Base-by-base conservation (phyloP, 2,888 invertebrate genomes). In the Trichogramma dendrolimi region DNA sequence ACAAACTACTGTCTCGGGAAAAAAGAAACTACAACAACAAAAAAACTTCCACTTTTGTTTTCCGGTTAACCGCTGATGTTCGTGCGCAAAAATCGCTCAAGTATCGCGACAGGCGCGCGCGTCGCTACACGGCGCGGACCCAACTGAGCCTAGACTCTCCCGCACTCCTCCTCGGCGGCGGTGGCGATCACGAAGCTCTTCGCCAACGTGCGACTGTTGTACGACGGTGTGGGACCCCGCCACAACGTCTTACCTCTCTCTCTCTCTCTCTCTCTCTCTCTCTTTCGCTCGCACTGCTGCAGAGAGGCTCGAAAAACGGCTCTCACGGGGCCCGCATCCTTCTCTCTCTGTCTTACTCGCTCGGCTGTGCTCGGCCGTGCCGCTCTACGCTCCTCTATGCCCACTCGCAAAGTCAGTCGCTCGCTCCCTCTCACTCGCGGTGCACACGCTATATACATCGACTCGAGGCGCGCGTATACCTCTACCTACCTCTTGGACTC, bases 31-130 rank as follows among this genome's bases (percentile, higher is more conserved):
- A 27, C 27, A 27, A 27, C 27, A 27, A 27, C 27, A 27, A 27
- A 27, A 27, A 2, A 27, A 27, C 27, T 27, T 27, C 27, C 27
- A 27, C 27, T 27, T 27, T 27, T 27, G 3, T 27, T 27, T 27
- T 27, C 27, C 27, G 27, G 27, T 27, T 27, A 27, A 27, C 27
- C 27, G 27, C 27, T 27, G 27, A 27, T 27, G 27, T 27, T 27
- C 27, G 27, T 27, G 27, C 27, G 27, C 27, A 27, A 27, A 27
- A 27, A 27, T 27, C 27, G 27, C 27, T 27, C 27, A 27, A 53
- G 53, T 50, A 47, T 49, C 62, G 60, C 48, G 63, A 63, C 65
- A 65, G 63, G 58, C 50, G 63, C 55, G 51, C 67, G 58, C 63
- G 53, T 52, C n/a, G 44, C 42, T 55, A 42, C 54, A 46, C 43